Base-by-base conservation (phyloP, 2,797 vertebrate species). In the Nyctibius grandis region DNA sequence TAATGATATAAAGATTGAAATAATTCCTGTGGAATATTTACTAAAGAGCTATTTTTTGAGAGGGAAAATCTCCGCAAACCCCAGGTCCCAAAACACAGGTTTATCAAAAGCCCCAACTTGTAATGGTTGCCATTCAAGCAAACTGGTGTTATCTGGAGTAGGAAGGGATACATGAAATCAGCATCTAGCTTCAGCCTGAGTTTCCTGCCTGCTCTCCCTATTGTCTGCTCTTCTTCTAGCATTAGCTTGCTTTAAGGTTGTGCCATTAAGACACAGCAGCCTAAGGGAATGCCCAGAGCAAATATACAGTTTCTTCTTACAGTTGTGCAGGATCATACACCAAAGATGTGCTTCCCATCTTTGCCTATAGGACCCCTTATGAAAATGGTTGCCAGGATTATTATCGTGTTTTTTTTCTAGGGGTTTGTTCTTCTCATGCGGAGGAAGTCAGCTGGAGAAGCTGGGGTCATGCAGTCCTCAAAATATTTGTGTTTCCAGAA, bases 271-370 rank as follows among this genome's bases (percentile, higher is more conserved):
- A 75, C 76, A 72, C 18, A 53, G 73, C 12, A 88, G 81, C 88
- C 95, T 89, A 78, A 89, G 81, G 94, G 72, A 94, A 83, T 54
- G 72, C 65, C 68, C 57, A 68, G 64, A 92, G 84, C 72, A 64
- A 89, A 91, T 50, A 77, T 9, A 88, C 13, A 54, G 42, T 50
- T 77, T 91, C 34, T 93, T 56, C 68, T 68, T 53, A 45, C 33
- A n/a, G n/a, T 61, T 88, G 42, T 81, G 53, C 28, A 54, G 56
- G 48, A 85, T 78, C 42, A 22, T 54, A 34, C 9, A 38, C 33
- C 45, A 40, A 38, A 68, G 65, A 72, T n/a, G 42, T 45, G 45
- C 61, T 80, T 90, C 34, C 67, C n/a, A 64, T 67, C 40, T 77
- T 89, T 93, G 57, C 34, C 57, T 88, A 12, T 59, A 68, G 9